Conservation (phyloP, 2,113 vertebrate species). For the Elaphurus davidianus region DNA sequence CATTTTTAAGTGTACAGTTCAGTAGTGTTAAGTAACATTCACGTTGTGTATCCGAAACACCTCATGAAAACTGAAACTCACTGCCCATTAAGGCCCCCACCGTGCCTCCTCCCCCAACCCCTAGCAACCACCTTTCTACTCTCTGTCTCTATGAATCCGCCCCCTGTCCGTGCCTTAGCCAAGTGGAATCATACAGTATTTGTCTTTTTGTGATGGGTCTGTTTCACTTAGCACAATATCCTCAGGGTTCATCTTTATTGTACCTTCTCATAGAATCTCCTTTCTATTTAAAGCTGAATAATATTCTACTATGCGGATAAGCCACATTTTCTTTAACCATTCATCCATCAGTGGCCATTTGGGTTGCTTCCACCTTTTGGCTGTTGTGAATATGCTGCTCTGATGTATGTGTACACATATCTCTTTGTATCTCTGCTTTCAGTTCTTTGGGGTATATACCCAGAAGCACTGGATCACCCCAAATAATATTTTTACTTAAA, state of each 20-base stretch:
- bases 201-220: neutral
- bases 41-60: fast-evolving
- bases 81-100: fast-evolving
- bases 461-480: neutral
- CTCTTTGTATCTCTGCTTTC: neutral
- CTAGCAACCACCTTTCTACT: neutral
- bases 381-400: neutral
- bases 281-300: neutral
- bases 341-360: fast-evolving
- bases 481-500: slow-evolving; percentile 5
- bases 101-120: fast-evolving
- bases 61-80: neutral
- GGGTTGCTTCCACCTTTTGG: neutral
- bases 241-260: neutral
- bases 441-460: neutral
- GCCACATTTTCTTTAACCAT: neutral
- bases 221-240: neutral
- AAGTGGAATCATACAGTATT: neutral
- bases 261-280: neutral
- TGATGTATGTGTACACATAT: fast-evolving
- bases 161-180: neutral
- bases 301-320: fast-evolving
- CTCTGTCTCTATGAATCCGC: neutral
- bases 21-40: neutral
- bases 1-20: neutral